Percentiles rank a stretch among this genome's conserved stretches.
Conservation (phyloP, 2,113 vertebrate species). For the Etheostoma spectabile region DNA sequence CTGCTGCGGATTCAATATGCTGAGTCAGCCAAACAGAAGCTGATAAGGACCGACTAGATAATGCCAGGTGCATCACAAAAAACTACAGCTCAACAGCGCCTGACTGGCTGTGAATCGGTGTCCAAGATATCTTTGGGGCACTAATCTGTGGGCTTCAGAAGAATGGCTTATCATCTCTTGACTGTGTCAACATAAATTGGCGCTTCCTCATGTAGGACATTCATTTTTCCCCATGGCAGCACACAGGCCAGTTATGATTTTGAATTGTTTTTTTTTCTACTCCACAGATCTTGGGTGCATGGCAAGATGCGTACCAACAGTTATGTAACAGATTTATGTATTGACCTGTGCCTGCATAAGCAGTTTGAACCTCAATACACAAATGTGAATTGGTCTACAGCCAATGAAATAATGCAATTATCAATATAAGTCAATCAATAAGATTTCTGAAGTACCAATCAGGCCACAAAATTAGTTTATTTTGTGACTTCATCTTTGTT, state of each 20-base stretch:
- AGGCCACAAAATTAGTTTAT: not conserved
- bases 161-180: not conserved
- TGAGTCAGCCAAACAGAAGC: not conserved
- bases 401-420: rapidly evolving
- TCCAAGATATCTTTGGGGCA: not conserved
- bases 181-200: not conserved
- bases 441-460: not conserved
- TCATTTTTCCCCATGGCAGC: not conserved
- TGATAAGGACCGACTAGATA: not conserved
- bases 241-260: not conserved
- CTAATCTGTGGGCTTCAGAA: not conserved
- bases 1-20: not conserved
- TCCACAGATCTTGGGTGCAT: not conserved
- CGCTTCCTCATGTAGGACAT: not conserved
- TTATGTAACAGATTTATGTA: not conserved
- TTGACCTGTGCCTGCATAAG: not conserved
- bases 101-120: not conserved
- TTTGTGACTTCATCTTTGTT: not conserved
- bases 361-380: not conserved
- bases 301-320: too few relatives aligned
- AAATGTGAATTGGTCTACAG: not conserved
- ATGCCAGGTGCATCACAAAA: not conserved
- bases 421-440: not conserved
- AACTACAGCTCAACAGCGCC: not conserved
- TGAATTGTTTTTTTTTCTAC: not conserved